A percentile compares a stretch with the other conserved stretches of the same genome.
These are phyloP conservation scores for Drosophila arawakana DNA, from an alignment of 1,140 invertebrate species.

Conservation along the genomic window DNA sequence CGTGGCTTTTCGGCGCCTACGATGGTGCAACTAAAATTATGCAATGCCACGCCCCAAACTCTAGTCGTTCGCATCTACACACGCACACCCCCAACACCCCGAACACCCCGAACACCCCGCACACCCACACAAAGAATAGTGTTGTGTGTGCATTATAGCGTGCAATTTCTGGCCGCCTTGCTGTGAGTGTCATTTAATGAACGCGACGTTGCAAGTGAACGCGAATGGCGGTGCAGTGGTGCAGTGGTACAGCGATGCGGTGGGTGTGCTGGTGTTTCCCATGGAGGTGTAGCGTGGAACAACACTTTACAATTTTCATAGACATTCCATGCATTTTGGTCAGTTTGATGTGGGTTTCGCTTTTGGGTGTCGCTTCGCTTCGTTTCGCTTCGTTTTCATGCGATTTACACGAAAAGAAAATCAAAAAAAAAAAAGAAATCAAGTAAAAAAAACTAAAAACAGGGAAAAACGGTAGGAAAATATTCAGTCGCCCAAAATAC, in stretches of 20 bases:
- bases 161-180: constrained; percentile 67
- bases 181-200: constrained; percentile 82
- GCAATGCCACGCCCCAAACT: constrained; percentile 68
- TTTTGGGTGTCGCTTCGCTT: constrained; percentile 62
- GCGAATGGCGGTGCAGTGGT: not conserved
- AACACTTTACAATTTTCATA: constrained; percentile 77
- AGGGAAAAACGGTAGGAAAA: constrained; percentile 8
- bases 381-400: constrained; percentile 12
- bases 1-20: constrained; percentile 72
- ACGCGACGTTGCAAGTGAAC: constrained; percentile 43
- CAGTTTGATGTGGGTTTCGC: constrained; percentile 82
- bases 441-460: not conserved
- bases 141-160: constrained; percentile 71
- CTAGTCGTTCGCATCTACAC: not conserved
- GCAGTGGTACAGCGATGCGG: not conserved
- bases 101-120: not conserved
- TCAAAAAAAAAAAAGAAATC: constrained; percentile 37
- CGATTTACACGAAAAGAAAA: constrained; percentile 54
- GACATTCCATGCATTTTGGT: constrained; percentile 82
- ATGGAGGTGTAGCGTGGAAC: constrained; percentile 38
- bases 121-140: not conserved
- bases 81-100: not conserved
- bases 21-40: constrained; percentile 73
- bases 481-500: constrained; percentile 23
- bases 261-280: constrained; percentile 5